Base-by-base conservation (phyloP, 2,888 invertebrate species). In the Chydorus sphaericus region DNA sequence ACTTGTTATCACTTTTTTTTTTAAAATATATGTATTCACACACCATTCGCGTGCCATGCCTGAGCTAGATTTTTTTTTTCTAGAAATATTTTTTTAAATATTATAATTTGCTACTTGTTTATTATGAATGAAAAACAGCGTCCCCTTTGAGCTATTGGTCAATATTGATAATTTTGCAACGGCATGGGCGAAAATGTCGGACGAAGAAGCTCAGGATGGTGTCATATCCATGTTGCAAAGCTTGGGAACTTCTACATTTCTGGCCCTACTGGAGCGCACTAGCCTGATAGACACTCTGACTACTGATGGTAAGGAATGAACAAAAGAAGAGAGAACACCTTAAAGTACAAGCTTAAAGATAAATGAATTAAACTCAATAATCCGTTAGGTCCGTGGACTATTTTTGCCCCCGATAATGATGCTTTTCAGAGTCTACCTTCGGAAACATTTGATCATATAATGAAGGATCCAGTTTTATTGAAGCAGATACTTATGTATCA, bases 331-430 rank as follows among this genome's bases (percentile, higher is more conserved):
- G n/a, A n/a, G n/a, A n/a, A n/a, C n/a, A n/a, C n/a, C n/a, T n/a
- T n/a, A n/a, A n/a, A n/a, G n/a, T n/a, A n/a, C n/a, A n/a, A n/a
- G n/a, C n/a, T n/a, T n/a, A n/a, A n/a, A n/a, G n/a, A n/a, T n/a
- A n/a, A n/a, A n/a, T n/a, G n/a, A n/a, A n/a, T n/a, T n/a, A n/a
- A n/a, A n/a, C n/a, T n/a, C n/a, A n/a, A n/a, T n/a, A n/a, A n/a
- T n/a, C n/a, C 30, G 26, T 16, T 31, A 62, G 62, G 62, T 2
- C 62, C 62, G 3, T 62, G 62, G 59, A 62, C 62, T 11, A 48
- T 62, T 8, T 62, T 62, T 37, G 62, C 62, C 20, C 62, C 62
- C 16, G 60, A 56, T 48, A 59, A 62, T 58, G 60, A 59, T 29
- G 62, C 62, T 8, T 61, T 60, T 29, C 55, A 52, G 23, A 55